Percentiles rank a stretch among this genome's conserved stretches.
These are phyloP conservation scores for Apogon talboti DNA, from an alignment of 2,797 vertebrate genomes.

Conservation along the genomic window DNA sequence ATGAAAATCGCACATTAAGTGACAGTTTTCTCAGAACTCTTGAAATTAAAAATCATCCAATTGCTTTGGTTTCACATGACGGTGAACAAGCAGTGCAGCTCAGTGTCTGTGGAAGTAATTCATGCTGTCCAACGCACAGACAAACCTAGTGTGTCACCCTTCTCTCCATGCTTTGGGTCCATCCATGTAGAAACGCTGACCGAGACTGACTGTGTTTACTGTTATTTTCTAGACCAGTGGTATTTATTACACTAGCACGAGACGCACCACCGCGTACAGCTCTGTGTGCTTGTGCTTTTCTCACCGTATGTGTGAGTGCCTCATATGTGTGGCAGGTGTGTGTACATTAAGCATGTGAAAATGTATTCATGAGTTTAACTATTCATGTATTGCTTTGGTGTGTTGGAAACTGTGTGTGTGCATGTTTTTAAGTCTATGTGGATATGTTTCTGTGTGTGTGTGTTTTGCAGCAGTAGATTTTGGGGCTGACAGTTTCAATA, in stretches of 20 bases:
- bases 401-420: not conserved
- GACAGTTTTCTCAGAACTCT: no score
- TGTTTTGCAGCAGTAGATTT: slow-evolving; percentile 31
- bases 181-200: slow-evolving; percentile 29
- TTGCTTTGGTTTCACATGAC: not conserved
- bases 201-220: slow-evolving; percentile 24
- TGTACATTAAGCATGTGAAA: not conserved
- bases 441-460: slow-evolving; percentile 11
- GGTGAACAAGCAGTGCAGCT: not conserved
- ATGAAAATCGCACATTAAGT: no score
- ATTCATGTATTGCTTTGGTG: slow-evolving; percentile 7
- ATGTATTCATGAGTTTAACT: slow-evolving; percentile 22
- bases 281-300: not conserved
- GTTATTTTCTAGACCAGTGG: slow-evolving; percentile 51
- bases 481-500: slow-evolving; percentile 69
- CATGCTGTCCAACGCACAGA: slow-evolving; percentile 7
- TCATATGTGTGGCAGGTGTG: not conserved
- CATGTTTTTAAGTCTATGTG: not conserved
- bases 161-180: slow-evolving; percentile 1
- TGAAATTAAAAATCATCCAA: no score
- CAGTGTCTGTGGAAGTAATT: not conserved
- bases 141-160: slow-evolving; percentile 1
- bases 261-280: slow-evolving; percentile 1
- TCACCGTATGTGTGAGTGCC: not conserved
- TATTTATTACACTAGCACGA: slow-evolving; percentile 9